Base-by-base conservation (phyloP, 2,113 vertebrate species). In the Ictalurus punctatus region DNA sequence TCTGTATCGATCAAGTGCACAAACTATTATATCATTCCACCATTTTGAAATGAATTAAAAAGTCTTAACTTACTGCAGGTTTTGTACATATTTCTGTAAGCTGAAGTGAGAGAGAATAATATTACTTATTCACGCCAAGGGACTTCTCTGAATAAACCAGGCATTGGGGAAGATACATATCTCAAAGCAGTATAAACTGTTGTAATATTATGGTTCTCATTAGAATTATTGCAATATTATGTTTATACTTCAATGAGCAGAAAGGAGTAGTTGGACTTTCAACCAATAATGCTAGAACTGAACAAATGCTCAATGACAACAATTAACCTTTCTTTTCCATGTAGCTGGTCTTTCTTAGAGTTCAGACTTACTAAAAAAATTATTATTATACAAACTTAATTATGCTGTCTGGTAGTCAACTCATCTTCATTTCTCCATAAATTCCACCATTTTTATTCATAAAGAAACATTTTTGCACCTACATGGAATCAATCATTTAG, bases 11-110 rank as follows among this genome's bases (percentile, higher is more conserved):
- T 65, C 27, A 86, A 58, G 34, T 23, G 6, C 79, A 44, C 30
- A 71, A 71, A 52, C 61, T 44, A 69, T 54, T 37, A 10, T 13
- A 69, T 61, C 74, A 65, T 52, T 80, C 54, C 71, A 21, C 63
- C 40, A 65, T 82, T 85, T 30, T 59, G 37, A 87, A 85, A 90
- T 69, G 16, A 73, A 73, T 83, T 73, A 30, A 82, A n/a, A 44
- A 74, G 30, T 52, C 44, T 83, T 67, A 44, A 69, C 30, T 84
- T 90, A 63, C 40, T 56, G 56, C 44, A 86, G 90, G 91, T 84
- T 93, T 92, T 14, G 86, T 91, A 90, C 92, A 94, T 94, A 94
- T 93, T 93, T 90, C 93, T 88, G 65, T 92, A 63, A 92, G 88
- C 17, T 74, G 86, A 87, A 90, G 89, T 92, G 89, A 87, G 81